Conservation (phyloP, 30 jellyfish, hydroid and myxozoan genomes). For the Cassiopea andromeda region DNA sequence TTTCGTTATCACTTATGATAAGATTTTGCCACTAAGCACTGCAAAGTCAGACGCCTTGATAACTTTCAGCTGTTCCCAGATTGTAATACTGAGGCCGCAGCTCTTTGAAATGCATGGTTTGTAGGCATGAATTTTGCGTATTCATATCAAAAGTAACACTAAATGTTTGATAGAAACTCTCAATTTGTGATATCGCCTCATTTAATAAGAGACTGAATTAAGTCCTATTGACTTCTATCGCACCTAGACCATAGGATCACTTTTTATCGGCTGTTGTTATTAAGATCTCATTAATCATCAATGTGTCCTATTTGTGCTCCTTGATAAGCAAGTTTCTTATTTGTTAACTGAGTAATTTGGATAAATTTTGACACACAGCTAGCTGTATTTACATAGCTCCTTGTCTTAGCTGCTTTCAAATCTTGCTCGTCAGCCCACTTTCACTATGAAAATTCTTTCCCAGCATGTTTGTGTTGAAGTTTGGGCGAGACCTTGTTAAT, state of each 20-base stretch:
- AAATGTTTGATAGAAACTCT: neutral
- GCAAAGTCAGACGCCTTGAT: constrained; percentile 7
- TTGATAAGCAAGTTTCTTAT: neutral
- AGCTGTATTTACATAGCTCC: neutral
- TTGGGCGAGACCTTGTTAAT: too few species aligned
- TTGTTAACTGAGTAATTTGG: neutral
- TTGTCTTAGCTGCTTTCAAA: neutral
- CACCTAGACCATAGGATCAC: constrained; percentile 36
- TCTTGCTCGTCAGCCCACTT: neutral
- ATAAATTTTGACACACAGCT: neutral
- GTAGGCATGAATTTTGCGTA: neutral
- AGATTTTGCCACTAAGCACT: neutral
- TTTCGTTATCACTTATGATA: neutral
- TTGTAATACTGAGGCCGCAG: neutral
- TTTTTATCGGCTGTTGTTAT: constrained; percentile 7
- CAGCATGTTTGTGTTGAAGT: too few species aligned
- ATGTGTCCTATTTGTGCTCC: neutral
- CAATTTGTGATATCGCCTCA: constrained; percentile 2
- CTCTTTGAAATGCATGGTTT: neutral
- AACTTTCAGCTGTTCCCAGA: constrained; percentile 6
- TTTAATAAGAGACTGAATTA: neutral
- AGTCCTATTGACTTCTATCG: neutral
- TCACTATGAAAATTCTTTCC: too few species aligned
- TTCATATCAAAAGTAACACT: neutral
- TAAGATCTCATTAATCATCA: constrained; percentile 2